Evolutionary conservation across 2,113 vertebrate genomes (phyloP).

Genomic region (Cyanoramphus novaezelandiae): DNA sequence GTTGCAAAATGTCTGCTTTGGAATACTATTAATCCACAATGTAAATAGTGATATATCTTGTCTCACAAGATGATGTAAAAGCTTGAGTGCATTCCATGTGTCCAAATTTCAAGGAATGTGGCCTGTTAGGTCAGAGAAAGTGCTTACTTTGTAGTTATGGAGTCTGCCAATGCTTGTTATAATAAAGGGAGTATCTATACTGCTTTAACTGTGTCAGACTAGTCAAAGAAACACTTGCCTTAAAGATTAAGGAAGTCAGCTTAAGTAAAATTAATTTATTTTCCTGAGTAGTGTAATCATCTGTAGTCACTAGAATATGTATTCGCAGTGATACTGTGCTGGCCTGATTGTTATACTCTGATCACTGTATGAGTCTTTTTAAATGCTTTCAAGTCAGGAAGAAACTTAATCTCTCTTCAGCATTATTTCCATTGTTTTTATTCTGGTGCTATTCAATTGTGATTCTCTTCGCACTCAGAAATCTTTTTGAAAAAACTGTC

Average conservation of each 20-base stretch:
- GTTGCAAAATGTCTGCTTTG: neutral
- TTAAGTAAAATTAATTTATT: slow-evolving; percentile 22
- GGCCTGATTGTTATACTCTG: neutral
- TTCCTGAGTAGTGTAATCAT: neutral
- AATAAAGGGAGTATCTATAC: neutral
- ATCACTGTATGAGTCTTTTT: neutral
- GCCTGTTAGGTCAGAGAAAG: neutral
- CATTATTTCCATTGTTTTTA: neutral
- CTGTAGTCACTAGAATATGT: neutral
- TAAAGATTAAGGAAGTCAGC: slow-evolving; percentile 8
- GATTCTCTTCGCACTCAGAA: neutral
- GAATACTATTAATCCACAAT: neutral
- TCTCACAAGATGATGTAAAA: neutral
- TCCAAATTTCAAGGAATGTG: neutral
- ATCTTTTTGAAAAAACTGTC: neutral
- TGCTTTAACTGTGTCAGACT: neutral
- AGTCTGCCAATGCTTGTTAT: neutral
- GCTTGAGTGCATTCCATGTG: neutral
- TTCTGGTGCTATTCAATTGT: neutral
- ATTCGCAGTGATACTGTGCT: neutral
- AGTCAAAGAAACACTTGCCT: slow-evolving; percentile 17
- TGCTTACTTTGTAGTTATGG: neutral
- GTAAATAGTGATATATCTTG: neutral
- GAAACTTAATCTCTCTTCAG: neutral
- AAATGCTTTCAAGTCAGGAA: neutral